Conservation (phyloP, 2,113 vertebrate genomes). For the Macaca mulatta region DNA sequence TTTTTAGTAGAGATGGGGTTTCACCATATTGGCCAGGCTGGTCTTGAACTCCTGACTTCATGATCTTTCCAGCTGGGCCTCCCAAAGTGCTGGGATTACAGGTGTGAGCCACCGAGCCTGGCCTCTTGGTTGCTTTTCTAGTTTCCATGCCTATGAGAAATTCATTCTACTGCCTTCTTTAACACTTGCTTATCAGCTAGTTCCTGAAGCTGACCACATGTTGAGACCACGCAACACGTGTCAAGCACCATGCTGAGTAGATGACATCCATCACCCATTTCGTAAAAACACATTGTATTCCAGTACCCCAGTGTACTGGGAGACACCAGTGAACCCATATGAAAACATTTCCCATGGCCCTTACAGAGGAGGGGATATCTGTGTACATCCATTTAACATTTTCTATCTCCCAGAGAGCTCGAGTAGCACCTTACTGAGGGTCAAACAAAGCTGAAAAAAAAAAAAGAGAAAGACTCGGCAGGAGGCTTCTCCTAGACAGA, state of each 20-base stretch:
- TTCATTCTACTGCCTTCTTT: accelerated
- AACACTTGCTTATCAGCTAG: background rate
- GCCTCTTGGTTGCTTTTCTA: background rate
- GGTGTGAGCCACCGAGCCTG: too few species aligned
- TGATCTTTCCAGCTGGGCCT: too few species aligned
- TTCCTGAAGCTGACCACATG: background rate
- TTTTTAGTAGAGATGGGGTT: too few species aligned
- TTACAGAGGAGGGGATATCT: background rate
- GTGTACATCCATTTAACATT: background rate
- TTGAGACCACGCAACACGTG: too few species aligned
- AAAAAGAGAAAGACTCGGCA: background rate
- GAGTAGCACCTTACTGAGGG: background rate
- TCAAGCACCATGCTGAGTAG: background rate
- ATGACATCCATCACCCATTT: background rate
- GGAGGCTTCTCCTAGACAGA: background rate
- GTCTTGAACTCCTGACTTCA: too few species aligned
- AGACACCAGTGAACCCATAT: background rate
- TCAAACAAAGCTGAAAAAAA: background rate
- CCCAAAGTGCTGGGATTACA: too few species aligned
- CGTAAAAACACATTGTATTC: background rate
- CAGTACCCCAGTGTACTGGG: too few species aligned
- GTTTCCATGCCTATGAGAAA: background rate
- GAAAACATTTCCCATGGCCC: background rate
- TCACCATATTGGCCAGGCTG: too few species aligned
- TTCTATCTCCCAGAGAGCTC: background rate